Conservation (phyloP, 2,797 vertebrate genomes). For the Enoplosus armatus region DNA sequence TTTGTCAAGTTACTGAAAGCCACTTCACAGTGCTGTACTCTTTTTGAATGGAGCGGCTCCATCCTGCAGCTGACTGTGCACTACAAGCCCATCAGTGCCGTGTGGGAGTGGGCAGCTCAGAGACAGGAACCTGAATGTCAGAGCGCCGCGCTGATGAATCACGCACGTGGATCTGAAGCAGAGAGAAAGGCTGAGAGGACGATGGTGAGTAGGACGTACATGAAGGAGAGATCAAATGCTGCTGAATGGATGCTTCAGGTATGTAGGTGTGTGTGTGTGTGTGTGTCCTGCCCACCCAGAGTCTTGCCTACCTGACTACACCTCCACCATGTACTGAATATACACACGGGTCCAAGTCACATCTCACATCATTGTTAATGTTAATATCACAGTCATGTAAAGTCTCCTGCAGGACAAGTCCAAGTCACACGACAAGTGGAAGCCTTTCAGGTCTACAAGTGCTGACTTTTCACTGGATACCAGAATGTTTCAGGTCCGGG, state of each 20-base stretch:
- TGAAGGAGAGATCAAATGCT: slow-evolving; percentile 32
- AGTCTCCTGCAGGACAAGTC: not conserved
- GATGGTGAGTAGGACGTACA: slow-evolving; percentile 52
- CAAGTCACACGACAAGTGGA: not conserved
- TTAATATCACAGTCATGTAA: not conserved
- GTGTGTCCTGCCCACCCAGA: slow-evolving; percentile 30
- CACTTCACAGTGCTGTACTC: not conserved
- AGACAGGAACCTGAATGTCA: slow-evolving; percentile 57
- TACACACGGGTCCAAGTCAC: not conserved
- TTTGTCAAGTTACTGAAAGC: not conserved
- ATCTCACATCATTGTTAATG: not conserved
- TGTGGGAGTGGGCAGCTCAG: slow-evolving; percentile 63
- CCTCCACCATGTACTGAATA: slow-evolving; percentile 24
- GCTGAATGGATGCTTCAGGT: slow-evolving; percentile 38
- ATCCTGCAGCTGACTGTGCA: slow-evolving; percentile 19
- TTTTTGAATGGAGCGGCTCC: slow-evolving; percentile 48
- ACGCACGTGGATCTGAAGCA: slow-evolving; percentile 45
- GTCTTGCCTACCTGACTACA: slow-evolving; percentile 49
- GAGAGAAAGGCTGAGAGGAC: slow-evolving; percentile 33
- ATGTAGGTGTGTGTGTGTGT: slow-evolving; percentile 39
- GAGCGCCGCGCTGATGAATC: slow-evolving; percentile 65
- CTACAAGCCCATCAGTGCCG: slow-evolving; percentile 13
- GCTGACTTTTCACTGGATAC: not conserved
- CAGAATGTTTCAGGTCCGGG: too few species aligned
- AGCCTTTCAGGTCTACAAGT: not conserved